Percentiles rank a stretch among this genome's conserved stretches.
phyloP scores from a whole-genome alignment of 2,113 vertebrate species.

The Oncorhynchus kisutch region DNA sequence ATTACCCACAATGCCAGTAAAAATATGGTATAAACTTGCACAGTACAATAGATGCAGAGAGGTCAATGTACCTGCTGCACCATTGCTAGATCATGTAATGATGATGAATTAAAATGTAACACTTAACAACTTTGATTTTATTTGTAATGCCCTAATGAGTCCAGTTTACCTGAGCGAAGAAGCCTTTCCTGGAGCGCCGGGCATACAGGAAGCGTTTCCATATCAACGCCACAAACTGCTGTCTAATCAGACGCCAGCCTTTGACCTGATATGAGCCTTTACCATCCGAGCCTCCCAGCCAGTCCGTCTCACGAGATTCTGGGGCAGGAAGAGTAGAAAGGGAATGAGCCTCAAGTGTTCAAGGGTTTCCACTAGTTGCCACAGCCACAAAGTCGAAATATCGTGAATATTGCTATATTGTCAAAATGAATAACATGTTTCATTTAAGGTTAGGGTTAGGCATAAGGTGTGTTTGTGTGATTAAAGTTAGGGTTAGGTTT shows the following conservation, averaged over 20 bases:
- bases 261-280: conserved; percentile 95
- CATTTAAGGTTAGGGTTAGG: too few species aligned
- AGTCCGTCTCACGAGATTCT: conserved; percentile 96
- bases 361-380: too few species aligned
- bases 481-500: too few species aligned
- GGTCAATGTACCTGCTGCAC: background rate
- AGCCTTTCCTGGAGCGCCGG: conserved; percentile 91
- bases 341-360: background rate
- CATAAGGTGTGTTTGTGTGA: too few species aligned
- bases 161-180: conserved; percentile 88
- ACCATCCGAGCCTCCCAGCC: conserved; percentile 89
- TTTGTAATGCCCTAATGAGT: background rate
- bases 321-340: conserved; percentile 37
- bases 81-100: background rate
- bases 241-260: conserved; percentile 93
- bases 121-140: background rate
- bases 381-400: too few species aligned
- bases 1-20: too few species aligned
- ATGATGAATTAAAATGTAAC: background rate
- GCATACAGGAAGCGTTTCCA: conserved; percentile 96
- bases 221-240: conserved; percentile 92
- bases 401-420: too few species aligned
- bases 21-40: background rate
- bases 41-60: background rate
- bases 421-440: too few species aligned